Percentiles rank a stretch among this genome's conserved stretches.
Conservation (phyloP, 2,113 vertebrate species). For the Ciconia boyciana region DNA sequence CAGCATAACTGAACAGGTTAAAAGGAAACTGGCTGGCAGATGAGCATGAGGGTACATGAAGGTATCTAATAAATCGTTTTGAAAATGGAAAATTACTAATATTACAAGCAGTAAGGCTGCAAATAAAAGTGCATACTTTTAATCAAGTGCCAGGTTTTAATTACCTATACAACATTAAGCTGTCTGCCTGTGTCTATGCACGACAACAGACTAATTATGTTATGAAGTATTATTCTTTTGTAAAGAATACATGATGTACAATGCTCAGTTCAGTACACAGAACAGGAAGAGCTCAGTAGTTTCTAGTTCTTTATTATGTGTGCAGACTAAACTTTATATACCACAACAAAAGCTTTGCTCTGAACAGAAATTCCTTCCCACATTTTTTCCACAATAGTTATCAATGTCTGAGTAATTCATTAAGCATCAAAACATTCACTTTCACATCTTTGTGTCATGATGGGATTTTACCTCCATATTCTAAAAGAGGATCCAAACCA, state of each 20-base stretch:
- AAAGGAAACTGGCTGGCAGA: not conserved
- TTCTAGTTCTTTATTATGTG: not conserved
- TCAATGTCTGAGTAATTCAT: not conserved
- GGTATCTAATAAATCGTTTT: not conserved
- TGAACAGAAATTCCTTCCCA: not conserved
- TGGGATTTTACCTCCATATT: not conserved
- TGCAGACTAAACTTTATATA: not conserved
- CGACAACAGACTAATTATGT: not conserved
- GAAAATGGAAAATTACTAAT: not conserved
- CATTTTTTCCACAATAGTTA: not conserved
- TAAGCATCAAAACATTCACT: not conserved
- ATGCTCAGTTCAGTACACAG: not conserved
- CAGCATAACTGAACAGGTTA: not conserved
- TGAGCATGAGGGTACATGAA: not conserved
- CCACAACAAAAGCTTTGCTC: not conserved
- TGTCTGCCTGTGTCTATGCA: not conserved
- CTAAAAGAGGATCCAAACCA: not conserved
- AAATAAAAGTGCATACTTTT: not conserved
- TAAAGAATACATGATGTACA: not conserved
- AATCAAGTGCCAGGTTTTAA: not conserved
- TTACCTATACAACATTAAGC: not conserved
- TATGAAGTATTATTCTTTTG: not conserved
- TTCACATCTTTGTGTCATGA: not conserved
- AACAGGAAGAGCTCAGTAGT: not conserved
- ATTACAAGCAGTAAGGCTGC: not conserved